Base-by-base conservation (phyloP, 2,113 vertebrate genomes). In the Macaca mulatta region DNA sequence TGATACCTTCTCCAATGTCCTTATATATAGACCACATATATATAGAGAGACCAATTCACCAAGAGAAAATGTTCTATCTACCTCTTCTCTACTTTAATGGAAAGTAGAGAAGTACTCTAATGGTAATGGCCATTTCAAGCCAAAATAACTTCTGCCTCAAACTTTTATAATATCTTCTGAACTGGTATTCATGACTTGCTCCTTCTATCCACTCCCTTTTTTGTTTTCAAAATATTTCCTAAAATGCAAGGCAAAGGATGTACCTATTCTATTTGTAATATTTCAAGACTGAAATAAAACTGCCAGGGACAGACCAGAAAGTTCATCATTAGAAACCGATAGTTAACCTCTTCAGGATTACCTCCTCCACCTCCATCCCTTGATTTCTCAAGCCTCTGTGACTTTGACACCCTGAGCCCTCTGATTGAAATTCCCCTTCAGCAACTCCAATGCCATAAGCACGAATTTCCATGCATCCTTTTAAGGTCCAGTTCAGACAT, bases 151-250 rank as follows among this genome's bases (percentile, higher is more conserved):
- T 72, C 55, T 70, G 48, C 32, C 64, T 94, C n/a, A 80, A 64
- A 89, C 32, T 70, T 80, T 50, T 89, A 52, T 35, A 43, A 22
- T 92, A 75, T 94, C 45, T 17, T 95, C 64, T 48, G 11, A 72
- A 75, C 13, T 35, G 11, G 8, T 91, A 38, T 89, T 74, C 11
- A 2, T 92, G 43, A 69, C 3, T 89, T 80, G 25, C 22, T 94
- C 32, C 67, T 94, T 86, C 79, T 93, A 84, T 18, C 17, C 38
- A 70, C 13, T 80, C 11, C 27, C 23, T 67, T 40, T 61, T 87
- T 72, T 79, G 35, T 84, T 87, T 89, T 85, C 84, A 86, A n/a
- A 81, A 78, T 86, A 81, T 92, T 92, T 57, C 40, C 38, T 52
- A 38, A 70, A 86, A 78, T 78, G 50, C 27, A 59, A 61, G 43